Conservation (phyloP, 2,797 vertebrate species). For the Gephyroberyx darwinii region DNA sequence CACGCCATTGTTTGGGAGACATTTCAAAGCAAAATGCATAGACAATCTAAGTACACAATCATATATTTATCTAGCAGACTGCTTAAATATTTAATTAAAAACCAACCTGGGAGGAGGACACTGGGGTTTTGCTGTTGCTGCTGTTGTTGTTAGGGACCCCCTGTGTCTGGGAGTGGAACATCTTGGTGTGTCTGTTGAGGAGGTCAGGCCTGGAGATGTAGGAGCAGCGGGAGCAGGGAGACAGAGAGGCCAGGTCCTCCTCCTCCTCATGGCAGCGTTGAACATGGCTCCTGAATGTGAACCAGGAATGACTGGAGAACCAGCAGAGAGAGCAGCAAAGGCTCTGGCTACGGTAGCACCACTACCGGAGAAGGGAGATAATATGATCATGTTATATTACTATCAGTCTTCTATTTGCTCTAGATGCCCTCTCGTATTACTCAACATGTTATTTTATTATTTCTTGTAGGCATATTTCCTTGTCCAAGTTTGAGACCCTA, state of each 20-base stretch:
- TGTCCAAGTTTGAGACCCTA: too few relatives aligned
- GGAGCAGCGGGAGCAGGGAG: constrained; percentile 84
- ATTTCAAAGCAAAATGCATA: too few relatives aligned
- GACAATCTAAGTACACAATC: too few relatives aligned
- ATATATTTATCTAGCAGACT: too few relatives aligned
- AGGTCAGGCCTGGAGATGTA: constrained; percentile 84
- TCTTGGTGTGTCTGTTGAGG: constrained; percentile 84
- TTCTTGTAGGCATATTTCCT: too few relatives aligned
- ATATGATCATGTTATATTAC: background rate
- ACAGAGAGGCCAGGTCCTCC: constrained; percentile 83
- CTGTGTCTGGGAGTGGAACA: constrained; percentile 79
- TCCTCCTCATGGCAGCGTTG: constrained; percentile 87
- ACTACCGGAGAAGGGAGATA: constrained; percentile 60
- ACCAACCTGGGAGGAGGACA: background rate
- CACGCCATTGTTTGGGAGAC: too few relatives aligned
- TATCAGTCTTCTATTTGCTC: too few relatives aligned
- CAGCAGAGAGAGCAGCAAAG: constrained; percentile 89
- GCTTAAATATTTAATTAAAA: background rate
- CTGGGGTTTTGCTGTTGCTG: too few relatives aligned
- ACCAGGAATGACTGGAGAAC: constrained; percentile 85
- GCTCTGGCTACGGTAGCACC: constrained; percentile 85
- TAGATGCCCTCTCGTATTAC: too few relatives aligned
- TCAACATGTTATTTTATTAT: too few relatives aligned
- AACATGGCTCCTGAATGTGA: constrained; percentile 85
- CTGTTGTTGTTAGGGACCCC: background rate